phyloP scores from a whole-genome alignment of 2,888 invertebrate genomes.

The Diaphora mendica region DNA sequence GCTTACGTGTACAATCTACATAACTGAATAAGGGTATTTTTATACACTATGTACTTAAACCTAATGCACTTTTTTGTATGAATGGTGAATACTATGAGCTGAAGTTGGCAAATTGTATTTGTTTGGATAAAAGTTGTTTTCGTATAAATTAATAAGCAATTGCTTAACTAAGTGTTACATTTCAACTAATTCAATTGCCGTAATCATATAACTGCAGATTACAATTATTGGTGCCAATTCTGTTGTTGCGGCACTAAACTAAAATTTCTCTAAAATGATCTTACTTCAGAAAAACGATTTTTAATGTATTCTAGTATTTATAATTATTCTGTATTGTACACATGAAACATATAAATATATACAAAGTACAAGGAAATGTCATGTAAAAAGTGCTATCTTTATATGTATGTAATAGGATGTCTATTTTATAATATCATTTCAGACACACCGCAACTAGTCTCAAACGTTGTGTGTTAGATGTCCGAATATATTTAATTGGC shows the following conservation, averaged over 20 bases:
- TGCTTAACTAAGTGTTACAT: not conserved
- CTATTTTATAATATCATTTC: too few relatives aligned
- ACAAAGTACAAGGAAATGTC: too few relatives aligned
- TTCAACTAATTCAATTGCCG: not conserved
- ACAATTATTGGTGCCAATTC: not conserved
- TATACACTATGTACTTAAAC: not conserved
- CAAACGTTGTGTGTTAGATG: too few relatives aligned
- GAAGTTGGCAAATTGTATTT: not conserved
- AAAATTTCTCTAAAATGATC: too few relatives aligned
- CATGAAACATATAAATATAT: too few relatives aligned
- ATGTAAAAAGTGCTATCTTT: too few relatives aligned
- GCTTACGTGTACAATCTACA: conserved; percentile 12
- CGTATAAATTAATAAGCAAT: not conserved
- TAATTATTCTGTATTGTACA: too few relatives aligned
- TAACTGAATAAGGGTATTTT: not conserved
- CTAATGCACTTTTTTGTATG: not conserved
- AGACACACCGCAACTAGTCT: too few relatives aligned
- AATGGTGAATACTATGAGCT: not conserved
- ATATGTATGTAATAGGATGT: too few relatives aligned
- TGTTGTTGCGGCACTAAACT: not conserved
- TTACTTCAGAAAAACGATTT: too few relatives aligned
- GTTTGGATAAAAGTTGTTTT: not conserved
- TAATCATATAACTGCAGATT: not conserved
- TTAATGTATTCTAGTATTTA: too few relatives aligned
- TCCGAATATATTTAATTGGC: too few relatives aligned